Evolutionary conservation across 2,113 vertebrate genomes (phyloP).

Genomic region (Charadrius vociferus): DNA sequence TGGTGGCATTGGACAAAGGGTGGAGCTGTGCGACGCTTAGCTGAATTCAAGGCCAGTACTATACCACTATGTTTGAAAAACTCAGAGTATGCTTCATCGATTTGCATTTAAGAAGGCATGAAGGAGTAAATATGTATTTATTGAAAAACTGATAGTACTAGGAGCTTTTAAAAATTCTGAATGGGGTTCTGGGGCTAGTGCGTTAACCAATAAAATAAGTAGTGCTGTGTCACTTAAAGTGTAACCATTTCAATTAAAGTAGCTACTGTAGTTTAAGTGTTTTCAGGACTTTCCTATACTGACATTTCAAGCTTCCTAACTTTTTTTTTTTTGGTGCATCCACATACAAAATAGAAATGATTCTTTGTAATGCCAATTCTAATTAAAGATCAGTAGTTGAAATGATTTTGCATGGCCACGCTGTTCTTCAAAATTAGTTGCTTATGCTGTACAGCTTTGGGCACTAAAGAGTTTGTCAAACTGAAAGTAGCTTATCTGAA

Average conservation of each 20-base stretch:
- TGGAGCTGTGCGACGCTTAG: background rate
- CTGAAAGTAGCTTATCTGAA: background rate
- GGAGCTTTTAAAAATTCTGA: slow-evolving; percentile 12
- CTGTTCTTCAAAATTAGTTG: background rate
- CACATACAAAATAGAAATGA: background rate
- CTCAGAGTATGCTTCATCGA: background rate
- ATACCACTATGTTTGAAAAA: background rate
- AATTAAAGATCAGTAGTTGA: background rate
- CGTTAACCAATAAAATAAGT: background rate
- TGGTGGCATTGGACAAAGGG: background rate
- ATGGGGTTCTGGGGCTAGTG: background rate
- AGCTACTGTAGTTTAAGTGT: background rate
- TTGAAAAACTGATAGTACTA: background rate
- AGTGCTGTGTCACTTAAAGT: background rate
- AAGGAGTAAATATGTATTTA: background rate
- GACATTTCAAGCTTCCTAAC: background rate
- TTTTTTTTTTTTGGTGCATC: background rate
- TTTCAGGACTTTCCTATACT: background rate
- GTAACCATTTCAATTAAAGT: background rate
- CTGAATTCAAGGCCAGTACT: background rate
- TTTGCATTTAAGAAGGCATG: background rate
- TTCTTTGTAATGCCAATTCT: background rate
- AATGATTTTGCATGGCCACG: background rate
- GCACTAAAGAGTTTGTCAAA: background rate
- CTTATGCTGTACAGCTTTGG: background rate